Evolutionary conservation across 2,797 vertebrate genomes (phyloP), one percentile per base, ranked within the genome.

Genomic region (Nasua narica): DNA sequence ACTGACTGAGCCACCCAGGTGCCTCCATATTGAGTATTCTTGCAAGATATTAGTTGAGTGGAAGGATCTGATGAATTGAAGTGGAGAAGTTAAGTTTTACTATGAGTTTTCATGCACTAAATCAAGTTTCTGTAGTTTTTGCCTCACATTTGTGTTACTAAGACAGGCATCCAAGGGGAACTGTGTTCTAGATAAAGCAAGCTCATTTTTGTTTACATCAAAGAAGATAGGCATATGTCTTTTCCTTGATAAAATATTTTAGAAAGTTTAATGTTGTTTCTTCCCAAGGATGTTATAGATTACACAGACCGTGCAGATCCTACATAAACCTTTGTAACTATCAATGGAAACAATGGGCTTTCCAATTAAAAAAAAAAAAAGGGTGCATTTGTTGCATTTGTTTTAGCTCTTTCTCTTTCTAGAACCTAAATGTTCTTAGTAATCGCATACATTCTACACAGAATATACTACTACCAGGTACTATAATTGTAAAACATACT

Each of bases 51-150:
- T 8, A 54, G 32, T 9, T 85, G 29, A 52, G 18, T 86, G 48
- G 60, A 88, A 94, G 35, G 8, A 96, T 93, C 46, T 96, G 74
- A 82, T 91, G 74, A 69, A 78, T 67, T 72, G 16, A 93, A 88
- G 16, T 81, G 40, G 32, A 88, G 60, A 91, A 54, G 10, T 54
- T n/a, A 94, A 48, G 19, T 37, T 90, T 89, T 92, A n/a, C 27
- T 81, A 91, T 62, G 46, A 67, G 19, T 37, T 74, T 69, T 74
- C 50, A 74, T 40, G 4, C 16, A n/a, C 54, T 86, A 54, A 79
- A 70, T 96, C 25, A 78, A 60, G 16, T 83, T 90, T 84, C 76
- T 70, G 10, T 58, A 58, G 32, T 79, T 87, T 85, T 93, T 60
- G n/a, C 21, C 83, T 96, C 52, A 87, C 13, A 62, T 81, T 79